Percentiles rank a stretch among this genome's conserved stretches.
phyloP scores from a whole-genome alignment of 2,888 invertebrate genomes.

The Axea sp. region DNA sequence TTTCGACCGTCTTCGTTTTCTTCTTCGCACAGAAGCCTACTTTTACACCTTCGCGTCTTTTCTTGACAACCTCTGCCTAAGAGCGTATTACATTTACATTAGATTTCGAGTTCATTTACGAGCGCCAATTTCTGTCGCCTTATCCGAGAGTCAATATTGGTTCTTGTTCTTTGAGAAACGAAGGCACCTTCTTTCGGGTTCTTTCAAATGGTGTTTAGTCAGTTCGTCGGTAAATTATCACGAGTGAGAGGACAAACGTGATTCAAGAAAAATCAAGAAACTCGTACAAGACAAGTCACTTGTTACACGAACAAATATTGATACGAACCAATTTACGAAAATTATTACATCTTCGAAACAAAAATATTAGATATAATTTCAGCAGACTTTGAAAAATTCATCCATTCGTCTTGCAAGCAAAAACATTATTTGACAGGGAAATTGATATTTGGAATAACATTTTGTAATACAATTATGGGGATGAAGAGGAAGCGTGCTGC shows the following conservation, averaged over 20 bases:
- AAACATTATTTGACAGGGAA: constrained; percentile 1
- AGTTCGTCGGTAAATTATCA: constrained; percentile 48
- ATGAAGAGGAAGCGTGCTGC: constrained; percentile 13
- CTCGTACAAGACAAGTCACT: constrained; percentile 36
- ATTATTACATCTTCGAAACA: constrained; percentile 20
- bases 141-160: constrained; percentile 60
- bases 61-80: constrained; percentile 29
- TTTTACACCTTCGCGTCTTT: constrained; percentile 54
- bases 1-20: constrained; percentile 54
- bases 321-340: constrained; percentile 5
- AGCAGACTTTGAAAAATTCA: constrained; percentile 27
- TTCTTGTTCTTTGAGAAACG: constrained; percentile 46
- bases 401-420: not conserved
- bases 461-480: constrained; percentile 10
- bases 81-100: constrained; percentile 60
- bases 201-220: constrained; percentile 45
- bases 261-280: constrained; percentile 37
- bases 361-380: constrained; percentile 17
- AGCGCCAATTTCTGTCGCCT: constrained; percentile 49
- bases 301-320: constrained; percentile 48
- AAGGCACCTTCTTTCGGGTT: constrained; percentile 32
- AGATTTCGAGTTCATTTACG: constrained; percentile 60
- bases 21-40: constrained; percentile 58
- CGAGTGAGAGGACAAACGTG: constrained; percentile 35
- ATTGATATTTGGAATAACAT: constrained; percentile 23